Conservation (phyloP, 2,888 invertebrate genomes). For the Dryobotodes eremita region DNA sequence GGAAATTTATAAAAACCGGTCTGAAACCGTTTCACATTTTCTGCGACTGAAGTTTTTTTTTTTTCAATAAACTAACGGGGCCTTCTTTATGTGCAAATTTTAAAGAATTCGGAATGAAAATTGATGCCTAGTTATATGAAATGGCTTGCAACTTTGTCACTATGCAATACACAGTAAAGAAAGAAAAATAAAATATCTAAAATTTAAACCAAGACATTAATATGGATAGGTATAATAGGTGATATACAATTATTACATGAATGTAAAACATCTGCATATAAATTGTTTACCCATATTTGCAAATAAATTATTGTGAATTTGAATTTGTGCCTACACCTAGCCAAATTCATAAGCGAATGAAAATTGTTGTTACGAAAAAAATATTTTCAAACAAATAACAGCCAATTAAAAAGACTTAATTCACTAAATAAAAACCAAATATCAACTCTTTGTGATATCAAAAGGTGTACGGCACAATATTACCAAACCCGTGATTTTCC, state of each 20-base stretch:
- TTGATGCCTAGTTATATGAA: too few relatives aligned
- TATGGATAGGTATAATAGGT: neutral
- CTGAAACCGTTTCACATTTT: too few relatives aligned
- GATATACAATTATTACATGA: too few relatives aligned
- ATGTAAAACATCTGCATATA: too few relatives aligned
- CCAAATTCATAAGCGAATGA: neutral
- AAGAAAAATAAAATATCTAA: neutral
- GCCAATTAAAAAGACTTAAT: neutral
- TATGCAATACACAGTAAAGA: neutral
- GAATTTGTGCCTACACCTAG: neutral
- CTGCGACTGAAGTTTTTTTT: too few relatives aligned
- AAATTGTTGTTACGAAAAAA: neutral
- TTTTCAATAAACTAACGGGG: too few relatives aligned
- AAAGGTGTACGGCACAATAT: neutral
- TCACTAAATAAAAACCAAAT: neutral
- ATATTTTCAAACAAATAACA: neutral
- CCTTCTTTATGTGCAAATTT: too few relatives aligned
- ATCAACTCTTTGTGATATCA: neutral
- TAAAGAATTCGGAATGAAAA: too few relatives aligned
- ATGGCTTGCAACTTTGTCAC: too few relatives aligned
- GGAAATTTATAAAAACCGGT: too few relatives aligned
- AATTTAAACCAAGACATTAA: neutral
- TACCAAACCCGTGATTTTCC: conserved; percentile 8
- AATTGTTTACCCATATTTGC: too few relatives aligned
- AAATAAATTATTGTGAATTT: too few relatives aligned